Percentiles rank a stretch among this genome's conserved stretches.
Evolutionary conservation across 2,797 vertebrate genomes (phyloP).

Genomic region (Pangasius macronema): DNA sequence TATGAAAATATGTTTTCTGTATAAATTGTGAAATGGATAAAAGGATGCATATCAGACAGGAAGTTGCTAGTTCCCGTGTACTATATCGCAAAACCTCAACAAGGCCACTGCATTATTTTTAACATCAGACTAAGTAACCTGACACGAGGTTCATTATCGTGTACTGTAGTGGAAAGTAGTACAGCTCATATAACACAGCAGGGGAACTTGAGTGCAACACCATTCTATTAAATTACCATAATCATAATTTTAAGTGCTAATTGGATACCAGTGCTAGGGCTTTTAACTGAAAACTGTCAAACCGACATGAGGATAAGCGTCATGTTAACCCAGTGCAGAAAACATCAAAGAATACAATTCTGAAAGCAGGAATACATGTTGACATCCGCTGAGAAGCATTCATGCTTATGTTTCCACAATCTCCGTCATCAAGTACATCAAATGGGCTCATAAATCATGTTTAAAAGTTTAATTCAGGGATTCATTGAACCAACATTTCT

Average conservation of each 20-base stretch:
- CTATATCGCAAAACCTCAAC: conserved; percentile 44
- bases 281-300: conserved; percentile 8
- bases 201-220: neutral
- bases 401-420: neutral
- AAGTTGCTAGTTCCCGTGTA: conserved; percentile 49
- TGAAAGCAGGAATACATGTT: neutral
- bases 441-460: conserved; percentile 19
- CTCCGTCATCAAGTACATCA: neutral
- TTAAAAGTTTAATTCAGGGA: conserved; percentile 1
- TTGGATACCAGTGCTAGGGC: neutral
- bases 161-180: neutral
- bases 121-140: neutral
- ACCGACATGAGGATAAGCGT: neutral
- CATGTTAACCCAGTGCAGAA: conserved; percentile 13
- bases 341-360: neutral
- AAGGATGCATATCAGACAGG: conserved; percentile 39
- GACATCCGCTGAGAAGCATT: neutral
- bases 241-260: neutral
- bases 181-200: conserved; percentile 7
- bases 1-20: conserved; percentile 7
- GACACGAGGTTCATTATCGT: conserved; percentile 14
- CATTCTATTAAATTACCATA: neutral
- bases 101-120: conserved; percentile 23
- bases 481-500: neutral
- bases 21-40: conserved; percentile 2